A percentile compares a stretch with the other conserved stretches of the same genome.
Conservation (phyloP, 1,140 invertebrate species). For the Archegozetes longisetosus region DNA sequence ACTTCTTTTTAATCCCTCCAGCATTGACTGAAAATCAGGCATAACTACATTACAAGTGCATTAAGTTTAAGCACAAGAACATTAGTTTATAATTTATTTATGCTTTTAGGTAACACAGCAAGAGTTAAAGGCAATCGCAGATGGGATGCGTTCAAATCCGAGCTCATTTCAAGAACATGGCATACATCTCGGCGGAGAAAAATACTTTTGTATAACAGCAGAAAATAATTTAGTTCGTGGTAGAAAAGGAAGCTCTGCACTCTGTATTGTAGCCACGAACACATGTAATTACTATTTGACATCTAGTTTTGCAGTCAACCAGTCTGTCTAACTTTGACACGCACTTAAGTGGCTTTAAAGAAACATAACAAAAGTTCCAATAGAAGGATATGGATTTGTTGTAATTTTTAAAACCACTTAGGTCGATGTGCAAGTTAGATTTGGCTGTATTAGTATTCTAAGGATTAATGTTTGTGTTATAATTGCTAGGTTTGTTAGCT, state of each 20-base stretch:
- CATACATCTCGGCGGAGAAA: slow-evolving; percentile 25
- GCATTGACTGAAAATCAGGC: neutral
- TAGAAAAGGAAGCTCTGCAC: slow-evolving; percentile 24
- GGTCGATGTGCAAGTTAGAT: no score
- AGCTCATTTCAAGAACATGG: slow-evolving; percentile 23
- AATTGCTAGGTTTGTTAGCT: slow-evolving; percentile 23
- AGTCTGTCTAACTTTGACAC: no score
- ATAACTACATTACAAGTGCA: neutral
- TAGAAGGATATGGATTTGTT: no score
- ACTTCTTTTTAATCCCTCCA: neutral
- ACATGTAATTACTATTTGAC: slow-evolving; percentile 21
- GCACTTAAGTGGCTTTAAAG: no score
- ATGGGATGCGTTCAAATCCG: slow-evolving; percentile 23
- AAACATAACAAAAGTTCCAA: no score
- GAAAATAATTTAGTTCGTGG: slow-evolving; percentile 24
- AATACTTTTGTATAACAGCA: slow-evolving; percentile 24
- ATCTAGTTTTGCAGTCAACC: neutral
- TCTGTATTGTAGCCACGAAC: slow-evolving; percentile 25
- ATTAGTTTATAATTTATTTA: no score
- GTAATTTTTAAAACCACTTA: no score
- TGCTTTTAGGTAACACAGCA: slow-evolving; percentile 20
- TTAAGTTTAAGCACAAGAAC: neutral
- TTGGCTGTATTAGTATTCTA: neutral
- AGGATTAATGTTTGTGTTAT: neutral
- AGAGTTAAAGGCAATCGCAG: slow-evolving; percentile 24